Percentiles rank a stretch among this genome's conserved stretches.
Conservation (phyloP, 2,797 vertebrate genomes). For the Clarias laeviceps region DNA sequence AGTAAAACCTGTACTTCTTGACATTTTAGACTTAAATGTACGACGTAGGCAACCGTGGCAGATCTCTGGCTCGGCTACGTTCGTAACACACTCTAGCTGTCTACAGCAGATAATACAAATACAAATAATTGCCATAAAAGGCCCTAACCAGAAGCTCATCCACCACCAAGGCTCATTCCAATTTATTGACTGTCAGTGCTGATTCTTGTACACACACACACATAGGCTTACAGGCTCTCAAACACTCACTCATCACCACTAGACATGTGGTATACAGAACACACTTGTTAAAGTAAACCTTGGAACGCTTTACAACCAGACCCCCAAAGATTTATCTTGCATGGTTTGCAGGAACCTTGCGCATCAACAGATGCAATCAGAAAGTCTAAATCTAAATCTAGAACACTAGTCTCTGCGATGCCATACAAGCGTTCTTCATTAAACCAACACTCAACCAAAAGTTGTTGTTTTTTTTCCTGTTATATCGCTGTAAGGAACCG, state of each 20-base stretch:
- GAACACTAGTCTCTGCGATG: not conserved
- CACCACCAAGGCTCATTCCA: conserved; percentile 16
- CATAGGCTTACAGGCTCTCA: conserved; percentile 17
- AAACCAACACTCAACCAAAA: not conserved
- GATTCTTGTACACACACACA: not conserved
- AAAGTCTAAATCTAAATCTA: not conserved
- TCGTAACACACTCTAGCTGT: not conserved
- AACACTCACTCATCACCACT: conserved; percentile 23
- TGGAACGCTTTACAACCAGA: not conserved
- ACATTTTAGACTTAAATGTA: not conserved
- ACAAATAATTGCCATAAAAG: conserved; percentile 62
- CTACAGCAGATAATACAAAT: conserved; percentile 47
- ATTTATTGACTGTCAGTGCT: conserved; percentile 13
- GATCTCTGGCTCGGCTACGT: conserved; percentile 2
- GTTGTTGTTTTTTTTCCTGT: not conserved
- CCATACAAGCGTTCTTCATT: not conserved
- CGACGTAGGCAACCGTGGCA: too few species aligned
- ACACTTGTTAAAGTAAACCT: conserved; percentile 17
- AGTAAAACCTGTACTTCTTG: not conserved
- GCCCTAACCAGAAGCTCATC: conserved; percentile 31
- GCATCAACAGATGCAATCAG: not conserved
- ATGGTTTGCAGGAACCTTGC: too few species aligned
- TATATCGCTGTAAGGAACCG: not conserved
- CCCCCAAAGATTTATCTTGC: not conserved
- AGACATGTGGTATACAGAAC: conserved; percentile 5